Base-by-base conservation (phyloP, 1,140 invertebrate genomes). In the Bombus consobrinus region DNA sequence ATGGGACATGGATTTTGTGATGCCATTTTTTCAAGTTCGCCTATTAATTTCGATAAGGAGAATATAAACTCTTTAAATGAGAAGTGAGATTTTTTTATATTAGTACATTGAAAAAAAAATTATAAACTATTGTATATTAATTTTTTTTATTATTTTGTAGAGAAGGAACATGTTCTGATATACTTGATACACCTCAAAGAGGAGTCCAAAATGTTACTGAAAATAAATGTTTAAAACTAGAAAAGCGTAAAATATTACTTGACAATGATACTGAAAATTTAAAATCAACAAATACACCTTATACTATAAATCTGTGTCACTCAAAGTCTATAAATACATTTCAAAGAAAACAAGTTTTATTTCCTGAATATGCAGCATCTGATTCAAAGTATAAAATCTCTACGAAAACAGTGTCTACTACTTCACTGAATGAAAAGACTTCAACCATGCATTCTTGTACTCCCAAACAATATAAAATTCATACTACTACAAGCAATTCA, bases 21-120 rank as follows among this genome's bases (percentile, higher is more conserved):
- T 83, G 92, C 93, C 71, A 93, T 94, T 83, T 94, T 94, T 66
- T 94, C 94, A 68, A 94, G 86, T 73, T 91, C 90, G 8, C 91
- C 93, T 28, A 76, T 89, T 73, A 91, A 79, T 39, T 93, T 90
- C 66, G 84, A 92, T 68, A 93, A 94, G 81, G 92, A 75, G 32
- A 79, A 90, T 66, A 64, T 53, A 71, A 53, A 75, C 68, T 71
- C 28, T 66, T 28, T 78, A 47, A 77, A 74, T 32, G 75, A 80
- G 37, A 69, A 41, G 82, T 87, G 2, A 80, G 82, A 57, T n/a
- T 12, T 39, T 25, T 15, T 34, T 59, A 76, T 37, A 25, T 34
- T 39, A 34, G 57, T 62, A 41, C 37, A 28, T 47, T 66, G 6
- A 0, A 62, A 57, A 28, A 43, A 43, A 57, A 73, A 53, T 53